A percentile compares a stretch with the other conserved stretches of the same genome.
Evolutionary conservation across 1,140 invertebrate species (phyloP).

Genomic region (Drosophila willistoni): DNA sequence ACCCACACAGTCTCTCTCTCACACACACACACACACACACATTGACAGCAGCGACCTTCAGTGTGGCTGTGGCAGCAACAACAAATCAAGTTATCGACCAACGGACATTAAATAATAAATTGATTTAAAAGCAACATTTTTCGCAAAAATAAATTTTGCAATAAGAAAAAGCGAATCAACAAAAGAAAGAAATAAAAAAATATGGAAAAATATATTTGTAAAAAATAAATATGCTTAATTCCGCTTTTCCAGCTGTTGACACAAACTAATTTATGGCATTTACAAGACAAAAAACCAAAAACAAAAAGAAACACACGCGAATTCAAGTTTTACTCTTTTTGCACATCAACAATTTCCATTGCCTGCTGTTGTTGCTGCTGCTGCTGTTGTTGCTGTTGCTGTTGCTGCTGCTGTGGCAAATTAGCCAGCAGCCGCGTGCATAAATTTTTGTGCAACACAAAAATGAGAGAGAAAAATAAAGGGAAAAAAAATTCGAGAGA

Average conservation of each 20-base stretch:
- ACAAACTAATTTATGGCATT: conserved; percentile 80
- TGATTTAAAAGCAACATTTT: conserved; percentile 41
- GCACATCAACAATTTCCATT: conserved; percentile 79
- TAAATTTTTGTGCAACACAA: conserved; percentile 71
- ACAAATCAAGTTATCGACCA: conserved; percentile 53
- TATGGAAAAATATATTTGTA: conserved; percentile 13
- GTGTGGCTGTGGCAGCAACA: conserved; percentile 19
- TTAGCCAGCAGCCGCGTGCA: conserved; percentile 72
- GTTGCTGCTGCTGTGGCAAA: conserved; percentile 62
- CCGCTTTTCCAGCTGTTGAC: conserved; percentile 68
- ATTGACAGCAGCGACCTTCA: not conserved
- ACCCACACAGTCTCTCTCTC: not conserved
- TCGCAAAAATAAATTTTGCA: conserved; percentile 61
- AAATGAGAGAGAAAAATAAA: conserved; percentile 13
- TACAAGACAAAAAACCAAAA: conserved; percentile 71
- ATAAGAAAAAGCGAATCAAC: conserved; percentile 26
- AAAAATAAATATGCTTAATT: conserved; percentile 62
- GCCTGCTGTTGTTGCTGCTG: conserved; percentile 51
- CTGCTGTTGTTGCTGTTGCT: conserved; percentile 52
- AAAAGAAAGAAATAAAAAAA: conserved; percentile 21
- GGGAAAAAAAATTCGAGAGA: not conserved
- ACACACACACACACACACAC: not conserved
- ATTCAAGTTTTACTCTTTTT: conserved; percentile 46
- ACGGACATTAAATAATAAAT: conserved; percentile 43
- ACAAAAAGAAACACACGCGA: conserved; percentile 24